Evolutionary conservation across 2,113 vertebrate species (phyloP), one percentile per base, ranked within the genome.

Genomic region (Vulpes vulpes): DNA sequence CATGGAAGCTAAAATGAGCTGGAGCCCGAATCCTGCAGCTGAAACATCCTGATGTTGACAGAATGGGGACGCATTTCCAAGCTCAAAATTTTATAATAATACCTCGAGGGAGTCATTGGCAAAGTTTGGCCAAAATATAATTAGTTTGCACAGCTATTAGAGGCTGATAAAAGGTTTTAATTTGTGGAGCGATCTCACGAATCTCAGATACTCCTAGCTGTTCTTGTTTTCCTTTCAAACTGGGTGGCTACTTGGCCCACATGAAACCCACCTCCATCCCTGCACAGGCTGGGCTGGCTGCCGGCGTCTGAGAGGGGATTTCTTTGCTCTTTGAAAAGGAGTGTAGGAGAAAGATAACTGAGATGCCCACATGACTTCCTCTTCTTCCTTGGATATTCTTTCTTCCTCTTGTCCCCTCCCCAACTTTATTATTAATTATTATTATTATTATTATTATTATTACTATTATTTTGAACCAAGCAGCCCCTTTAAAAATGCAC

Each of bases 91-190:
- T 98, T 98, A 98, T 99, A 99, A 99, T 98, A 98, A 98, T 98
- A 99, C 98, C 99, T 98, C 98, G 0, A 76, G 98, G 98, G 99
- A 99, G 97, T 97, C 96, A 8, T 96, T 82, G 97, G 98, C 97
- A 96, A 99, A 98, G 98, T 99, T 98, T 98, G 99, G 96, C 97
- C 98, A 98, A 99, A 99, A 98, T 98, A 98, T 99, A 99, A 99
- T 99, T 98, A 99, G 98, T 98, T 99, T 98, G 98, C 98, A 98
- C 98, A 99, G 98, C 98, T 98, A 99, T 98, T 98, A 98, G 98
- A 98, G 94, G 89, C 97, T 98, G 98, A 99, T 99, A 99, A 99
- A 99, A 98, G 98, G 98, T 98, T 99, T 99, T 99, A 98, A 99
- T 99, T 99, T 98, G 98, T 43, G 96, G 89, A 96, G 96, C 96